Base-by-base conservation (phyloP, 2,113 vertebrate species). In the Microtus ochrogaster region DNA sequence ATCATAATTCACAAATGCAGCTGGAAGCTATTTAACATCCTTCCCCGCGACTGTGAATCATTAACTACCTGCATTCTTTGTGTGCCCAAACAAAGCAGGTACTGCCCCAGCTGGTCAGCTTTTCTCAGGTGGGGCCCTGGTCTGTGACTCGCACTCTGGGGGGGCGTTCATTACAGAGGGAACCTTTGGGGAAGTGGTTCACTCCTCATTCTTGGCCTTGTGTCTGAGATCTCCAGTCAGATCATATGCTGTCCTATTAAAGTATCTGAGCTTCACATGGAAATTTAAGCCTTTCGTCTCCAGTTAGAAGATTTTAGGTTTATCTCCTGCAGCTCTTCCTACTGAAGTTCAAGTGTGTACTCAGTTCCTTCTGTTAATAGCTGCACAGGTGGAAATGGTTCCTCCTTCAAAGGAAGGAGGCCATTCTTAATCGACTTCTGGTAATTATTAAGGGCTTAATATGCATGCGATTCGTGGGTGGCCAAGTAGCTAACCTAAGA, bases 401-500 rank as follows among this genome's bases (percentile, higher is more conserved):
- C 52, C 49, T 94, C 70, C 90, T 82, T 55, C 49, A 81, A 84
- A 95, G 65, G 28, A 83, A 19, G 19, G 49, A 55, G 7, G 55
- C 52, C 19, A 52, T 94, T 89, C 16, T n/a, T 86, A 47, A 82
- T 72, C 55, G 30, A 58, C 52, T 3, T 81, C 83, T 90, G 65
- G 22, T 88, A 58, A 65, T 84, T 87, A 88, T 19, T 78, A 82
- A 86, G 65, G 30, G 28, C 21, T 96, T 92, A 92, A 90, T 61
- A 63, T 93, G 94, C 13, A 30, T 87, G 41, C 92, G 77, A 91
- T 91, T 36, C 33, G 47, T 68, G 36, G 33, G 6, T 87, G 19
- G 65, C 58, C 44, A 65, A 14, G 21, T 96, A 33, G 58, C 72
- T 94, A 39, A 92, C 88, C 70, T 70, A 88, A 95, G 90, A 96